phyloP scores from a whole-genome alignment of 2,888 invertebrate genomes.

The Arrhopalites spinosus region DNA sequence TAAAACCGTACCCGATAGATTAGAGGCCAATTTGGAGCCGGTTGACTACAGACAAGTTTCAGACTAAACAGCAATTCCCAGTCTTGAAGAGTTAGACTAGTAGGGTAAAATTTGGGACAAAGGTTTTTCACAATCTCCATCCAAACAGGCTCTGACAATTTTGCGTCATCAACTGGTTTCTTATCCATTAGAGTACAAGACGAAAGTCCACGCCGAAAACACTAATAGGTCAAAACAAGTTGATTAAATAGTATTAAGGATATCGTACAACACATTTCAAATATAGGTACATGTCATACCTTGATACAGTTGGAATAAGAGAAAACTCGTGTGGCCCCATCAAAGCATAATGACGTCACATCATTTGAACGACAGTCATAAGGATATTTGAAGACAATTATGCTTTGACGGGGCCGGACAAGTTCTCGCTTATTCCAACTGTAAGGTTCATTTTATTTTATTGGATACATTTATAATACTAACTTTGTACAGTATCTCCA shows the following conservation, averaged over 20 bases:
- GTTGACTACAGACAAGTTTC: conserved; percentile 50
- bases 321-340: no score
- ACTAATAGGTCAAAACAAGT: conserved; percentile 36
- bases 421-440: no score
- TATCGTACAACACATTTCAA: no score
- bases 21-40: conserved; percentile 51
- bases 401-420: no score
- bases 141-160: conserved; percentile 50
- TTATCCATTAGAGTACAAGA: conserved; percentile 50
- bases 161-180: conserved; percentile 39
- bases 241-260: not conserved
- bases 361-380: no score
- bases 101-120: conserved; percentile 48
- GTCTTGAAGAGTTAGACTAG: conserved; percentile 39
- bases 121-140: conserved; percentile 48
- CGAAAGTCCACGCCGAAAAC: conserved; percentile 53
- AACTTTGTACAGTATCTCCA: conserved; percentile 78
- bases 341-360: no score
- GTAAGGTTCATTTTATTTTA: no score
- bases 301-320: no score
- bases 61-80: conserved; percentile 51
- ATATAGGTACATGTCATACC: no score
- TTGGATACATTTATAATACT: no score
- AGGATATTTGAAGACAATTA: no score
- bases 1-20: conserved; percentile 46